A percentile compares a stretch with the other conserved stretches of the same genome.
These are phyloP conservation scores for Centruroides sculpturatus DNA, from an alignment of 1,140 invertebrate species.

Conservation along the genomic window DNA sequence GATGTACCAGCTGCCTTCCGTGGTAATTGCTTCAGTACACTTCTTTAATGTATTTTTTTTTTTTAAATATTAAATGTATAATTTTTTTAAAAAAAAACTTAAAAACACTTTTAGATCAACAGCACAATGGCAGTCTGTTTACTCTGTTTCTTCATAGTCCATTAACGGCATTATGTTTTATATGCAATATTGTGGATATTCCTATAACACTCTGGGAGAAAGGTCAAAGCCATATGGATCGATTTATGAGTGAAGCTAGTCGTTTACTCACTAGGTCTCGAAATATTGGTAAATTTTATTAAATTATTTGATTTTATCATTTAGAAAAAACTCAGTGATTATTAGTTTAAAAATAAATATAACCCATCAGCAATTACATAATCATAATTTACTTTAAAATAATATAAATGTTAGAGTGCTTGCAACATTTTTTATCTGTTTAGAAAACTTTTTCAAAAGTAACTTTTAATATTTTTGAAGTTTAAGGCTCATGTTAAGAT, in stretches of 20 bases:
- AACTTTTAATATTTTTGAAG: no score
- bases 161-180: constrained; percentile 79
- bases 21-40: constrained; percentile 35
- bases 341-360: no score
- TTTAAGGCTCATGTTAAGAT: no score
- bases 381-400: no score
- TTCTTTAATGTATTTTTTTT: neutral
- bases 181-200: constrained; percentile 74
- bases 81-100: constrained; percentile 1
- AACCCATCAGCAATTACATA: no score
- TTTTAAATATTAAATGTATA: neutral
- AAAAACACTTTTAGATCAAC: constrained; percentile 47
- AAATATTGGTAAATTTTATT: constrained; percentile 48
- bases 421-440: no score
- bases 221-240: constrained; percentile 71
- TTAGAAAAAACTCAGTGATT: neutral
- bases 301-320: neutral
- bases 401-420: no score
- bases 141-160: constrained; percentile 90
- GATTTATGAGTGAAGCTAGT: constrained; percentile 77
- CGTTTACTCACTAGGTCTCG: constrained; percentile 63
- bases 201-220: constrained; percentile 78
- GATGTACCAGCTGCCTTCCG: constrained; percentile 69
- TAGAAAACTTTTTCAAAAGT: neutral
- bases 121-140: constrained; percentile 83